phyloP scores from a whole-genome alignment of 2,888 invertebrate genomes.

The Parnassius orleans region DNA sequence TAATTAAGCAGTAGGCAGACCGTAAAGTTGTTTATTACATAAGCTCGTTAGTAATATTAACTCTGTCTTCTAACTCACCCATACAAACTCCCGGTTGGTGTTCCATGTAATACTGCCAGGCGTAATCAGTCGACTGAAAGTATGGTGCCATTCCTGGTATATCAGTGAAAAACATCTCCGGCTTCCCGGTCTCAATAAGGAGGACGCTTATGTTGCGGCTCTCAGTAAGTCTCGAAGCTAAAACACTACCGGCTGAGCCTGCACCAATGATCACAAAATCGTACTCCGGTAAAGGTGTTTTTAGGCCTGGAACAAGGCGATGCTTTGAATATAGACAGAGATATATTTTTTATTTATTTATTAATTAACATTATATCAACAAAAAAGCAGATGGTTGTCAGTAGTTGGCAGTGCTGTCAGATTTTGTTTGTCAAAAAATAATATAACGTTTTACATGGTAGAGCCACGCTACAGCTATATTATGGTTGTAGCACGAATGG shows the following conservation, averaged over 20 bases:
- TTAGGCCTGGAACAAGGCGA: constrained; percentile 48
- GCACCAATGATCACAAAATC: constrained; percentile 79
- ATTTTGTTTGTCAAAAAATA: no score
- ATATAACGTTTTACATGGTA: no score
- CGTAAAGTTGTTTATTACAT: no score
- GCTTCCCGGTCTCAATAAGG: constrained; percentile 72
- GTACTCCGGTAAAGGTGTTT: constrained; percentile 61
- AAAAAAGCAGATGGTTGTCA: no score
- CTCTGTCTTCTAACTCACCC: constrained; percentile 42
- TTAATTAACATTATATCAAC: no score
- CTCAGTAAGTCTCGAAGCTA: constrained; percentile 74
- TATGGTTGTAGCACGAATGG: no score
- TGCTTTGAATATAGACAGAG: no score
- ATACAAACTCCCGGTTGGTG: constrained; percentile 76
- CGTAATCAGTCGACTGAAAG: constrained; percentile 64
- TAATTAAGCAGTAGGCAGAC: no score
- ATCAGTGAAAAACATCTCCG: constrained; percentile 67
- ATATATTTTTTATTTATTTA: no score
- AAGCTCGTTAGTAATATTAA: no score
- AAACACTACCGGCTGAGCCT: constrained; percentile 76
- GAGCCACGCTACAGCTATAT: no score
- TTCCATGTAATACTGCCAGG: constrained; percentile 80
- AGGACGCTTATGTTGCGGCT: constrained; percentile 66
- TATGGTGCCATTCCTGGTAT: constrained; percentile 65
- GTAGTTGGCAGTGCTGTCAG: no score